Evolutionary conservation across 2,113 vertebrate species (phyloP).

Genomic region (Gambusia affinis): DNA sequence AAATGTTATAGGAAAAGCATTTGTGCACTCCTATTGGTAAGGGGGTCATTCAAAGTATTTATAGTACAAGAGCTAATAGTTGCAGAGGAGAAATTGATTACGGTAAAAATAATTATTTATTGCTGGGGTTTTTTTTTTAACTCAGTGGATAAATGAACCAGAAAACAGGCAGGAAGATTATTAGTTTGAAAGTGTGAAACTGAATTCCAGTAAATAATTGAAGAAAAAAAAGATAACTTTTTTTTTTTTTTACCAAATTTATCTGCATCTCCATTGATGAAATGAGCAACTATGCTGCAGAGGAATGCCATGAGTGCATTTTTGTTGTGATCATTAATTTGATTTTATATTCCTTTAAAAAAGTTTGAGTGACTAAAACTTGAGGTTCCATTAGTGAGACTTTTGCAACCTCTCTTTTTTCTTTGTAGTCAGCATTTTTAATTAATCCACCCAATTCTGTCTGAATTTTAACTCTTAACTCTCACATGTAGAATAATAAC

Average conservation of each 20-base stretch:
- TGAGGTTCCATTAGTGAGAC: slow-evolving; percentile 1
- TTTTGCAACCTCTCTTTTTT: background rate
- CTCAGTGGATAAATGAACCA: background rate
- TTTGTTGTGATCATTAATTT: background rate
- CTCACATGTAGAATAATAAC: slow-evolving; percentile 14
- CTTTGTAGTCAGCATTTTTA: background rate
- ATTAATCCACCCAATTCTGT: slow-evolving; percentile 13
- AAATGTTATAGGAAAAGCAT: background rate
- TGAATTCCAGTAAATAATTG: background rate
- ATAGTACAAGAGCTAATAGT: too few relatives aligned
- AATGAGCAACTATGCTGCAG: background rate
- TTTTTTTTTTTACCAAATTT: background rate
- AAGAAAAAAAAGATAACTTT: background rate
- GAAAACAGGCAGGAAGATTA: background rate
- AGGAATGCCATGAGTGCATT: background rate
- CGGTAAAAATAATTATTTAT: background rate
- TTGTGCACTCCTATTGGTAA: background rate
- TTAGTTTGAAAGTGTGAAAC: background rate
- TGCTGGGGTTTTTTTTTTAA: too few relatives aligned
- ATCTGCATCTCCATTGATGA: background rate
- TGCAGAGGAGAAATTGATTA: background rate
- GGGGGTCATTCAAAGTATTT: background rate
- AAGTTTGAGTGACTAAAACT: background rate
- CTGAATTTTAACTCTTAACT: background rate
- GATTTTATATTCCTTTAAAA: background rate